Evolutionary conservation across 2,113 vertebrate species (phyloP), one percentile per base, ranked within the genome.

Genomic region (Psophia crepitans): DNA sequence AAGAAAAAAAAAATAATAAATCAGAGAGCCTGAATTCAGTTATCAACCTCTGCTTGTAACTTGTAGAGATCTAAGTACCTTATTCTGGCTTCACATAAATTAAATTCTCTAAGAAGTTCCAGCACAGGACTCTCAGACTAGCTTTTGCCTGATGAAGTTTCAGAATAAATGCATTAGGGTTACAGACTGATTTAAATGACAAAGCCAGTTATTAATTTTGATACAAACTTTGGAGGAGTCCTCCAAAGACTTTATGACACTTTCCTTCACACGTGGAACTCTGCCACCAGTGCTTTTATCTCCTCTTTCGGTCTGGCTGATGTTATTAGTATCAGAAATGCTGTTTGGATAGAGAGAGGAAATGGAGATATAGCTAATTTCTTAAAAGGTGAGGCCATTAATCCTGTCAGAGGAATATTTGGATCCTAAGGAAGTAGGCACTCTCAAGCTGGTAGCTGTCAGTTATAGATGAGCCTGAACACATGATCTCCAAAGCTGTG

Each of bases 201-300:
- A 91, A 87, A 95, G 35, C 3, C 48, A 79, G 53, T 89, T 82
- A 95, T 95, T 94, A 89, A 94, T 94, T 93, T 93, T 87, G 84
- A 43, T 96, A 19, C 81, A 91, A 91, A 79, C 39, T 87, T 68
- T 41, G 17, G 48, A 84, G 93, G 44, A 89, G 77, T 24, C 61
- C 74, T 96, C 65, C 87, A 96, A 94, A 94, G 91, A n/a, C 39
- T 71, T 97, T 93, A 95, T 95, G 84, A 97, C 96, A 97, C 96
- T 94, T 96, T 95, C 84, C 56, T 91, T 93, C 81, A 91, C 81
- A 85, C 1, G 32, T 97, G 96, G 96, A 97, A 94, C 91, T 75
- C 77, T 97, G 96, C 96, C 96, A 97, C 87, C 96, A 94, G 93
- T 91, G 96, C 96, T 97, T 97, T 97, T 97, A 97, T 96, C 96